These are phyloP conservation scores for Crocidura indochinensis DNA, from an alignment of 2,797 vertebrate species.

Conservation along the genomic window DNA sequence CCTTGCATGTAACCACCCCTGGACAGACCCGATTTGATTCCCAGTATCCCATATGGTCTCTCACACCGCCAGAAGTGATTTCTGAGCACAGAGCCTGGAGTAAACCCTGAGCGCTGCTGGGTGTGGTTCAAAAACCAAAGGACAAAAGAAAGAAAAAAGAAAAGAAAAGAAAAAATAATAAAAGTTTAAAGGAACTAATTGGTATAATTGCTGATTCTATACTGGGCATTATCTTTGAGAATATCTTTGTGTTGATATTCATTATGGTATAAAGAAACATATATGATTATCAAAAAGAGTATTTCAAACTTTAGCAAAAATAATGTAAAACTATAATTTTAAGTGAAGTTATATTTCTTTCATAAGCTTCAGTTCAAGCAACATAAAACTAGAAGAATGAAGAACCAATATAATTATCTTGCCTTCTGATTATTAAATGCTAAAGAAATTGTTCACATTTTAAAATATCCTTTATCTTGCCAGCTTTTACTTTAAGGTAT, in stretches of 20 bases:
- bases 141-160: no score
- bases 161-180: neutral
- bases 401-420: neutral
- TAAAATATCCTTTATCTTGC: neutral
- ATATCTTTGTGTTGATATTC: neutral
- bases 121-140: no score
- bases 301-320: neutral
- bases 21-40: no score
- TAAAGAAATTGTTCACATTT: neutral
- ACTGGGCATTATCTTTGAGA: slow-evolving; percentile 6
- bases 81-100: no score
- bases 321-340: neutral
- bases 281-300: neutral
- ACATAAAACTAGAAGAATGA: neutral
- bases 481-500: slow-evolving; percentile 1
- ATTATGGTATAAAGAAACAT: neutral
- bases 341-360: neutral
- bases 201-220: slow-evolving; percentile 5
- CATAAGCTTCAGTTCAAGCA: neutral
- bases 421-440: neutral
- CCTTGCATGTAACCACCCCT: no score
- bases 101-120: no score
- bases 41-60: no score
- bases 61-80: no score
- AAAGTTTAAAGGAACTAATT: neutral